Evolutionary conservation across 2,888 invertebrate species (phyloP).

Genomic region (Lepas anatifera): DNA sequence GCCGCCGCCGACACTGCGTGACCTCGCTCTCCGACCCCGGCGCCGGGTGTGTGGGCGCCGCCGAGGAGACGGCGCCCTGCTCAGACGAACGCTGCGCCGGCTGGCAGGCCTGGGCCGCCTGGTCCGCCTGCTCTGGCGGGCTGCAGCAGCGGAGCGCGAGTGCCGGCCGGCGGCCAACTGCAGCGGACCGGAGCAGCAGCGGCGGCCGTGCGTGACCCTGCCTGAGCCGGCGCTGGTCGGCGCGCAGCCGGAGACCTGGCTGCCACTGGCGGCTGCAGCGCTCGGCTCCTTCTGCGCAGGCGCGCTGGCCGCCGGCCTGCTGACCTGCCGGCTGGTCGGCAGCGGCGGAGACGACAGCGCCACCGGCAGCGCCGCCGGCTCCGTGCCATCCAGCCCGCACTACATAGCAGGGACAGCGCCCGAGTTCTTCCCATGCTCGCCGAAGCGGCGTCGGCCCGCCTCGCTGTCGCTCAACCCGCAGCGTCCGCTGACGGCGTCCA

Average conservation of each 20-base stretch:
- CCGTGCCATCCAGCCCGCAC: slow-evolving; percentile 5
- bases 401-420: background rate
- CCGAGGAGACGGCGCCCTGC: background rate
- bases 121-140: background rate
- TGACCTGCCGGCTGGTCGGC: background rate
- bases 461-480: too few relatives aligned
- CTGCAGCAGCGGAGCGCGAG: background rate
- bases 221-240: background rate
- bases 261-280: background rate
- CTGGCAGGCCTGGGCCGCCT: background rate
- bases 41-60: background rate
- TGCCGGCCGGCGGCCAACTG: background rate
- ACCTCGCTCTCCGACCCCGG: background rate
- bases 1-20: background rate
- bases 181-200: background rate
- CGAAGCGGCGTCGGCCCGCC: too few relatives aligned
- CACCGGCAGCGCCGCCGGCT: background rate
- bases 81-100: background rate
- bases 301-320: background rate
- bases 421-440: background rate
- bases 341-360: background rate
- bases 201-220: background rate
- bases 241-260: background rate
- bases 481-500: too few relatives aligned
- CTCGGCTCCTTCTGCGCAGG: background rate